These are phyloP conservation scores for Melitaea cinxia DNA, from an alignment of 1,140 invertebrate genomes.

Conservation along the genomic window DNA sequence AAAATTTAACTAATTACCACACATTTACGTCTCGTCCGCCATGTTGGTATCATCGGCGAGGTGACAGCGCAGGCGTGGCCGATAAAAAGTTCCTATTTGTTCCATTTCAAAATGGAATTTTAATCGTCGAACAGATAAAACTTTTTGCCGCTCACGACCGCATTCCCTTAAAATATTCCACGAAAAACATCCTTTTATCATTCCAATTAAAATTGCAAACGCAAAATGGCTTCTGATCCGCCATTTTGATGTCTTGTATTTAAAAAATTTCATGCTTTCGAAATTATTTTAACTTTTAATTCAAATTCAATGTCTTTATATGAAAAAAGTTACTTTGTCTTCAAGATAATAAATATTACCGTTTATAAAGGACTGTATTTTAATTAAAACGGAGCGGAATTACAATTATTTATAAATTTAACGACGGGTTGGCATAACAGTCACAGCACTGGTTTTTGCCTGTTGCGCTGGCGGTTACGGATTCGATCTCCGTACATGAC, in stretches of 20 bases:
- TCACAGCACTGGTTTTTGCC: too few relatives aligned
- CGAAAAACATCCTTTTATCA: constrained; percentile 63
- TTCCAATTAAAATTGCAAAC: constrained; percentile 76
- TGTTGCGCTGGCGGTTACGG: too few relatives aligned
- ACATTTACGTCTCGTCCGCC: constrained; percentile 24
- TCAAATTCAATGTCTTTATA: background rate
- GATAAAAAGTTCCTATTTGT: constrained; percentile 73
- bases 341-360: background rate
- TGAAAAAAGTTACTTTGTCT: background rate
- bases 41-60: constrained; percentile 26
- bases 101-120: constrained; percentile 69
- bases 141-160: constrained; percentile 56
- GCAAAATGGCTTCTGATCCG: constrained; percentile 72
- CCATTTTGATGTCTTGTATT: constrained; percentile 55
- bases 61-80: constrained; percentile 52
- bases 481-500: too few relatives aligned
- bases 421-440: background rate
- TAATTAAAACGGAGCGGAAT: too few relatives aligned
- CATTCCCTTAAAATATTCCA: constrained; percentile 60
- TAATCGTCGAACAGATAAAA: constrained; percentile 70
- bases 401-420: background rate
- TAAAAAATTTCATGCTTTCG: constrained; percentile 10
- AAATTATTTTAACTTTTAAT: background rate
- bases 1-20: constrained; percentile 22
- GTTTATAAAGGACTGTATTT: background rate